Evolutionary conservation across 2,888 invertebrate genomes (phyloP).

Genomic region (Perizoma affinitatum): DNA sequence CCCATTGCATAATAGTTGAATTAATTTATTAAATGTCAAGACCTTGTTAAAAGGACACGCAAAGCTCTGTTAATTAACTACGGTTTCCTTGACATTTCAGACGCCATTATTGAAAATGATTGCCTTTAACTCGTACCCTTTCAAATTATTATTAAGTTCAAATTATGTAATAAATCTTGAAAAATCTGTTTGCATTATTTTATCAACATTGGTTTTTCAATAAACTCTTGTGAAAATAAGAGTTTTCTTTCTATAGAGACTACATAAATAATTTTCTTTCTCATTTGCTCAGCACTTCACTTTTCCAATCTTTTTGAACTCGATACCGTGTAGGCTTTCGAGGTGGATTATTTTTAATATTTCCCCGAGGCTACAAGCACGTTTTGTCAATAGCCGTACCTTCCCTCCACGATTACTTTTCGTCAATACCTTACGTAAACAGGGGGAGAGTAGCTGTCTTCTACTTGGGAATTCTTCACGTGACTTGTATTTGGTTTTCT

Average conservation of each 20-base stretch:
- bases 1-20: too few species aligned
- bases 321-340: constrained; percentile 50
- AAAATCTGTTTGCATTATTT: too few species aligned
- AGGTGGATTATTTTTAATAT: constrained; percentile 40
- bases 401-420: constrained; percentile 68
- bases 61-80: too few species aligned
- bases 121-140: too few species aligned
- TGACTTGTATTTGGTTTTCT: constrained; percentile 45
- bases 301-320: constrained; percentile 52
- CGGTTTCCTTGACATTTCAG: too few species aligned
- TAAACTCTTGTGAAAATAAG: background rate
- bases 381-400: constrained; percentile 74
- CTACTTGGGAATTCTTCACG: constrained; percentile 45
- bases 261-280: constrained; percentile 35
- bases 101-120: too few species aligned
- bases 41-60: too few species aligned
- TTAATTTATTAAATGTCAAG: too few species aligned
- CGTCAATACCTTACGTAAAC: constrained; percentile 70
- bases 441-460: constrained; percentile 57
- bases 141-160: too few species aligned
- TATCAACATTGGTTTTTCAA: background rate
- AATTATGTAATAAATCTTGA: too few species aligned
- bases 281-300: constrained; percentile 39
- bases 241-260: constrained; percentile 8
- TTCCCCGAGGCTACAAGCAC: constrained; percentile 59